A percentile compares a stretch with the other conserved stretches of the same genome.
Conservation (phyloP, 23 tunicate genomes). For the Botrylloides violaceus region DNA sequence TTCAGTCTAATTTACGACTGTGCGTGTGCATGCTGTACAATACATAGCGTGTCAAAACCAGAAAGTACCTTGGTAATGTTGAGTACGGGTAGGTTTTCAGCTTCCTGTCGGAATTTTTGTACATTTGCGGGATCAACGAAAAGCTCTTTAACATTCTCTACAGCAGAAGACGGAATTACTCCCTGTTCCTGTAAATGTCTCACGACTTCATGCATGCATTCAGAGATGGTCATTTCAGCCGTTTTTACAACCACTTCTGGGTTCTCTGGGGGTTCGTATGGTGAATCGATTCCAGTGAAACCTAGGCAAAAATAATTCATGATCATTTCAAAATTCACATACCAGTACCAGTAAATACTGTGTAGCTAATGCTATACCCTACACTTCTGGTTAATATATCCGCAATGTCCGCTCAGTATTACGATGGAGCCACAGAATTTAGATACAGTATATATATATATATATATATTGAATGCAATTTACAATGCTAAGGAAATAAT, state of each 20-base stretch:
- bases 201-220: constrained; percentile 89
- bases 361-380: no score
- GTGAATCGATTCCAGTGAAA: constrained; percentile 98
- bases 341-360: no score
- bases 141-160: constrained; percentile 60
- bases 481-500: no score
- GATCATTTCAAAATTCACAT: not conserved
- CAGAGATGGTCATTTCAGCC: constrained; percentile 56
- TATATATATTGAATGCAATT: no score
- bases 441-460: no score
- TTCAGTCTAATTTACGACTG: no score
- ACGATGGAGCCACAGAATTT: no score
- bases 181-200: constrained; percentile 57
- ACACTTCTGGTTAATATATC: no score
- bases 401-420: no score
- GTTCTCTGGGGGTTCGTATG: constrained; percentile 93
- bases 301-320: constrained; percentile 26
- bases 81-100: constrained; percentile 60
- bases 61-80: constrained; percentile 80
- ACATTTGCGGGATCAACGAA: constrained; percentile 48
- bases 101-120: constrained; percentile 28
- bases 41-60: not conserved
- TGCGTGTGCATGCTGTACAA: no score
- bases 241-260: constrained; percentile 90
- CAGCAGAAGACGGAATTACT: constrained; percentile 69